phyloP scores from a whole-genome alignment of 2,888 invertebrate species.

The Leucophenga maculata region DNA sequence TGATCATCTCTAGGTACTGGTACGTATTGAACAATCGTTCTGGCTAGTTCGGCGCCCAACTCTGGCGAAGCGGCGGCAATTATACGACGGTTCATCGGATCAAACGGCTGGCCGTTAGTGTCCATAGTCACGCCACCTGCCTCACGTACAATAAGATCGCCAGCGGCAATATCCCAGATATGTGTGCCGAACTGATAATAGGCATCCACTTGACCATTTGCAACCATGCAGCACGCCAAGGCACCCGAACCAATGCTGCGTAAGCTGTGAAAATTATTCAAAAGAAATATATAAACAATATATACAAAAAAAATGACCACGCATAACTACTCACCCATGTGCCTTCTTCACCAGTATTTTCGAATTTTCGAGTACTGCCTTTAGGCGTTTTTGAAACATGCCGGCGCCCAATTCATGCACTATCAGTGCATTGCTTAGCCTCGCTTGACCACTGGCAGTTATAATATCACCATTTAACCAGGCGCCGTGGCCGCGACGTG shows the following conservation, averaged over 20 bases:
- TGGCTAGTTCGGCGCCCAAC: constrained; percentile 79
- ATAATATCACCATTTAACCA: constrained; percentile 39
- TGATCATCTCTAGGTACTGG: constrained; percentile 79
- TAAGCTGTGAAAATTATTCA: constrained; percentile 74
- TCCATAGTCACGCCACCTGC: constrained; percentile 94
- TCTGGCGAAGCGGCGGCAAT: constrained; percentile 83
- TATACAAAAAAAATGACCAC: constrained; percentile 5
- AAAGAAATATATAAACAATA: neutral
- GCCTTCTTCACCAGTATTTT: constrained; percentile 76
- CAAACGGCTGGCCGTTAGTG: constrained; percentile 85
- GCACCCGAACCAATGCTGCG: constrained; percentile 93
- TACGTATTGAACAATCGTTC: constrained; percentile 80
- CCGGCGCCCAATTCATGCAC: constrained; percentile 48
- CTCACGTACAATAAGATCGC: constrained; percentile 88
- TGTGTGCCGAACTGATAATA: constrained; percentile 95
- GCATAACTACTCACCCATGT: constrained; percentile 77
- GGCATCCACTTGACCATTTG: constrained; percentile 88
- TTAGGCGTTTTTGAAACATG: constrained; percentile 22
- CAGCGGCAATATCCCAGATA: constrained; percentile 93
- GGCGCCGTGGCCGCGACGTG: constrained; percentile 42
- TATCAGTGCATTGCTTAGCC: constrained; percentile 40
- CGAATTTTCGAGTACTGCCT: constrained; percentile 79
- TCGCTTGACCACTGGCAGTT: constrained; percentile 33
- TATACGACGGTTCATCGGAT: constrained; percentile 85
- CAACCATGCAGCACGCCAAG: constrained; percentile 93